A percentile compares a stretch with the other conserved stretches of the same genome.
phyloP scores from a whole-genome alignment of 2,113 vertebrate genomes.

The Bucco capensis region DNA sequence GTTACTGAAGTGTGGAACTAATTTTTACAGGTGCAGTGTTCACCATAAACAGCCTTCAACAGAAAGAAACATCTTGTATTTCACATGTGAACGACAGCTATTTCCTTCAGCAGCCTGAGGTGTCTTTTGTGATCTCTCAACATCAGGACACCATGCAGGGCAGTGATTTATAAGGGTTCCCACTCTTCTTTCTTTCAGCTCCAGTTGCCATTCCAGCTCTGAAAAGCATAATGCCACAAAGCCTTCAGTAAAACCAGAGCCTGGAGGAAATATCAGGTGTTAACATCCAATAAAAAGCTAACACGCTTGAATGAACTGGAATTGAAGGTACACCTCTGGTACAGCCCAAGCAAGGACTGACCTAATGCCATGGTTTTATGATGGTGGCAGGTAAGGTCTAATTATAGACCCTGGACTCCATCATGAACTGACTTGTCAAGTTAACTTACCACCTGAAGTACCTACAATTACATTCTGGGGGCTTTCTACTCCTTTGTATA shows the following conservation, averaged over 20 bases:
- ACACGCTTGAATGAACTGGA: not conserved
- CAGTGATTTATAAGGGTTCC: not conserved
- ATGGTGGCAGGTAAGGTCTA: conserved; percentile 28
- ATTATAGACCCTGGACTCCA: conserved; percentile 24
- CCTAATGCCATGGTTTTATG: not conserved
- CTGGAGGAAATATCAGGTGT: conserved; percentile 59
- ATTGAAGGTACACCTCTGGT: not conserved
- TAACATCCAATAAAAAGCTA: conserved; percentile 35
- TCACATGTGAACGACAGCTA: not conserved
- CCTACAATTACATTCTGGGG: not conserved
- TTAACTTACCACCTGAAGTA: not conserved
- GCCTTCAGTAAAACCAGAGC: not conserved
- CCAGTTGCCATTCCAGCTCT: not conserved
- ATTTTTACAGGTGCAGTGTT: not conserved
- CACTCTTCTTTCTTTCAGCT: not conserved
- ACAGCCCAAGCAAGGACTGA: not conserved
- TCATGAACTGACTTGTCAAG: conserved; percentile 45
- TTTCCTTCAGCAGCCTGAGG: not conserved
- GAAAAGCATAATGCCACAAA: not conserved
- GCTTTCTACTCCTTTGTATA: not conserved
- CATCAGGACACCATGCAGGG: not conserved
- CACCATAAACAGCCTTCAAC: not conserved
- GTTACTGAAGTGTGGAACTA: not conserved
- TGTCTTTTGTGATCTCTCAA: not conserved
- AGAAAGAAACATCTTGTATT: not conserved